Evolutionary conservation across 2,888 invertebrate species (phyloP).

Genomic region (Sesia apiformis): DNA sequence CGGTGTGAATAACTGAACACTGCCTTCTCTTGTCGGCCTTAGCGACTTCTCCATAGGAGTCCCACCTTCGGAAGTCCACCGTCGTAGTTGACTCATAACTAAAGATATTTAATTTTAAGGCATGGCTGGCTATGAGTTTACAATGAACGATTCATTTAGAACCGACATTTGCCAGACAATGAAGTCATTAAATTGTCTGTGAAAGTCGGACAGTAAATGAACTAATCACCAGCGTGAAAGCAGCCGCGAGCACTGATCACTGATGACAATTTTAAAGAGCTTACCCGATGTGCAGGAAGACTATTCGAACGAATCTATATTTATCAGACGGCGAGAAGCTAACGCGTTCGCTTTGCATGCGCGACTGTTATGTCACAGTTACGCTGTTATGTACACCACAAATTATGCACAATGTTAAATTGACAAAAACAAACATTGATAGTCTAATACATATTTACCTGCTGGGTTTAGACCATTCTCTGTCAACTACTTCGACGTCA

Average conservation of each 20-base stretch:
- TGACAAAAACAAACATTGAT: constrained; percentile 1
- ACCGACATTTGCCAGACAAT: constrained; percentile 31
- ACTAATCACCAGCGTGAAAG: constrained; percentile 66
- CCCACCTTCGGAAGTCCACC: constrained; percentile 82
- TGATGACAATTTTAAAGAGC: constrained; percentile 71
- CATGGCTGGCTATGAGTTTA: constrained; percentile 36
- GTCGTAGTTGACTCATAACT: constrained; percentile 69
- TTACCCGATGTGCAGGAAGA: constrained; percentile 65
- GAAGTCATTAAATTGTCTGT: constrained; percentile 47
- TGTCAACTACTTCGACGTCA: constrained; percentile 32
- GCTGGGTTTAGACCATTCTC: constrained; percentile 66
- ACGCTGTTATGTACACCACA: constrained; percentile 25
- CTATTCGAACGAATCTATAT: constrained; percentile 58
- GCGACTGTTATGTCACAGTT: constrained; percentile 55
- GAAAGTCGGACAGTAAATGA: constrained; percentile 52
- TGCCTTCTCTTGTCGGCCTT: constrained; percentile 81
- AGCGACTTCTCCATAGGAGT: constrained; percentile 76
- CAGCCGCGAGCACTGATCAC: constrained; percentile 67
- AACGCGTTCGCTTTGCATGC: constrained; percentile 66
- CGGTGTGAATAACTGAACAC: constrained; percentile 81
- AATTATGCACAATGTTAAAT: constrained; percentile 14
- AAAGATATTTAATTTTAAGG: constrained; percentile 22
- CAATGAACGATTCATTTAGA: constrained; percentile 20
- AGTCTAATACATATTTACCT: constrained; percentile 42
- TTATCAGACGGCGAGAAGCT: constrained; percentile 62